A percentile compares a stretch with the other conserved stretches of the same genome.
Conservation (phyloP, 2,888 invertebrate genomes). For the Meteorus cinctellus region DNA sequence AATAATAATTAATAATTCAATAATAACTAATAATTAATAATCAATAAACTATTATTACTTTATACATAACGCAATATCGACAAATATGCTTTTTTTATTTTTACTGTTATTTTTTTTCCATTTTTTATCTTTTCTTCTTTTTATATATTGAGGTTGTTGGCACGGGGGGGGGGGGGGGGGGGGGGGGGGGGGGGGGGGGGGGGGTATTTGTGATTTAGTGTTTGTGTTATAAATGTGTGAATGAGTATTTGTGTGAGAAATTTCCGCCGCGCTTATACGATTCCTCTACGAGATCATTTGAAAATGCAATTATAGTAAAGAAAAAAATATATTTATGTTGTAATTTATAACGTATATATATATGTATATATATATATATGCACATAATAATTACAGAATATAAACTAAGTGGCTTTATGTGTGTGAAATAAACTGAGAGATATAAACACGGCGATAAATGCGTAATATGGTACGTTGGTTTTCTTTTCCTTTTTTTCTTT, state of each 20-base stretch:
- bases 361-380: constrained; percentile 15
- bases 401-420: constrained; percentile 41
- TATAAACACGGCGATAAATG: constrained; percentile 49
- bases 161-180: constrained; percentile 16
- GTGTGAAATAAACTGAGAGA: constrained; percentile 32
- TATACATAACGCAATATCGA: constrained; percentile 64
- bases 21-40: constrained; percentile 56
- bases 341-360: not conserved
- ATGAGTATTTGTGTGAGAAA: constrained; percentile 10
- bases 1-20: constrained; percentile 55
- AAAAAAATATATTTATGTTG: constrained; percentile 21
- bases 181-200: not conserved
- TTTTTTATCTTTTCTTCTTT: constrained; percentile 25
- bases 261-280: constrained; percentile 59
- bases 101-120: constrained; percentile 31
- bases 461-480: constrained; percentile 44
- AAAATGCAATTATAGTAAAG: constrained; percentile 59
- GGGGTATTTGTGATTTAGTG: not conserved
- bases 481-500: constrained; percentile 35
- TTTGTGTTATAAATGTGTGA: not conserved
- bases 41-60: constrained; percentile 58
- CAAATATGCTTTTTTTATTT: constrained; percentile 58
- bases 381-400: constrained; percentile 45
- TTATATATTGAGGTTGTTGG: constrained; percentile 37
- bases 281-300: constrained; percentile 71